Percentiles rank a stretch among this genome's conserved stretches.
Conservation (phyloP, 2,797 vertebrate genomes). For the Craterocephalus amniculus region DNA sequence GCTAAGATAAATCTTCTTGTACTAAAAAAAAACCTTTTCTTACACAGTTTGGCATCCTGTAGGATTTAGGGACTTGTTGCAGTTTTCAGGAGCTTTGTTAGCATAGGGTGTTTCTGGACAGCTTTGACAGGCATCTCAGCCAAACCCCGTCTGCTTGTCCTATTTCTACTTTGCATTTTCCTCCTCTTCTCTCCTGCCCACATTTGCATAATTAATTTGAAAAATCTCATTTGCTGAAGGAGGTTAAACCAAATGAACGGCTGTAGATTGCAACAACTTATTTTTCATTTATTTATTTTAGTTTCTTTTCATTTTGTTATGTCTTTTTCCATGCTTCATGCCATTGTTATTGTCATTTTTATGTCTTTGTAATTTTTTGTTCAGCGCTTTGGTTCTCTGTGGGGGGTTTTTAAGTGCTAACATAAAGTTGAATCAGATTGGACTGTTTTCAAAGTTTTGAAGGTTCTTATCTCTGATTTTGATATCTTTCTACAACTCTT, state of each 20-base stretch:
- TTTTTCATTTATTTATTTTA: too few species aligned
- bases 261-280: too few species aligned
- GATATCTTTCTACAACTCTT: too few species aligned
- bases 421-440: too few species aligned
- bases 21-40: neutral
- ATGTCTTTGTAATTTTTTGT: too few species aligned
- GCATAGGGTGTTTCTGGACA: constrained; percentile 7
- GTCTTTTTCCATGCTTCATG: too few species aligned
- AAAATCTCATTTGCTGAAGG: constrained; percentile 8
- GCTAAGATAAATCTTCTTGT: neutral
- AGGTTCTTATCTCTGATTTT: neutral
- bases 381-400: too few species aligned
- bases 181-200: neutral
- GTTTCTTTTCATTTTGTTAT: too few species aligned
- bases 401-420: too few species aligned
- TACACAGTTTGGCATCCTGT: neutral
- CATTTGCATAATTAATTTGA: constrained; percentile 6
- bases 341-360: too few species aligned
- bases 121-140: neutral
- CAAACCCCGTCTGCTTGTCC: neutral
- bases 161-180: neutral
- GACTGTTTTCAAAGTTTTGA: neutral
- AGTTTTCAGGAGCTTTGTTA: constrained; percentile 9
- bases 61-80: neutral
- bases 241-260: neutral